These are phyloP conservation scores for Lophius piscatorius DNA, from an alignment of 2,113 vertebrate genomes.

Conservation along the genomic window DNA sequence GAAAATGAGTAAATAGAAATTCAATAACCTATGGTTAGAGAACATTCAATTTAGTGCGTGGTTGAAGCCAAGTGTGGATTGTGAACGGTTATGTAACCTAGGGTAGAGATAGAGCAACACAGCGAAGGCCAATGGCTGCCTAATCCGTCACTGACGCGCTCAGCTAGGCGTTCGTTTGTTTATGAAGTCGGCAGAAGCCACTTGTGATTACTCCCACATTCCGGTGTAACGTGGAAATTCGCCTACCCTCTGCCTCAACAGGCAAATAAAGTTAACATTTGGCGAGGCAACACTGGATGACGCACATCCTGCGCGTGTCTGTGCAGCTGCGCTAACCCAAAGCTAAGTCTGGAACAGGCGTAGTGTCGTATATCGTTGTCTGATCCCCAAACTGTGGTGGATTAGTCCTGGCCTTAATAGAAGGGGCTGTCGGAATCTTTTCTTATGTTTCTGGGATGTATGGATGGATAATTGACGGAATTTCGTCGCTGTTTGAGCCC, in stretches of 20 bases:
- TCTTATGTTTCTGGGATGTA: slow-evolving; percentile 83
- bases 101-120: background rate
- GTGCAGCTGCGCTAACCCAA: slow-evolving; percentile 11
- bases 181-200: accelerated
- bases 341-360: slow-evolving; percentile 25
- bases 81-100: slow-evolving; percentile 46
- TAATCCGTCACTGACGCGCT: background rate
- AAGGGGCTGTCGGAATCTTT: slow-evolving; percentile 54
- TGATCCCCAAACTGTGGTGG: background rate
- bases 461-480: slow-evolving; percentile 85
- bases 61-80: too few relatives aligned
- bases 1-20: too few relatives aligned
- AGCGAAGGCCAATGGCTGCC: slow-evolving; percentile 12
- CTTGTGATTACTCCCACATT: accelerated
- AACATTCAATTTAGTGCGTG: too few relatives aligned
- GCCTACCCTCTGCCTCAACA: background rate
- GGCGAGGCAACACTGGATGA: slow-evolving; percentile 10
- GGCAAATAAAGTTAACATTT: background rate
- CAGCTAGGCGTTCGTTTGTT: slow-evolving; percentile 17
- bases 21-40: too few relatives aligned
- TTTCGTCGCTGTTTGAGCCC: slow-evolving; percentile 83
- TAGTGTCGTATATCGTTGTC: slow-evolving; percentile 50
- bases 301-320: slow-evolving; percentile 29
- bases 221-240: background rate
- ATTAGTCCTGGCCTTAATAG: slow-evolving; percentile 73